These are phyloP conservation scores for Prunella strophiata DNA, from an alignment of 2,797 vertebrate genomes.

Conservation along the genomic window DNA sequence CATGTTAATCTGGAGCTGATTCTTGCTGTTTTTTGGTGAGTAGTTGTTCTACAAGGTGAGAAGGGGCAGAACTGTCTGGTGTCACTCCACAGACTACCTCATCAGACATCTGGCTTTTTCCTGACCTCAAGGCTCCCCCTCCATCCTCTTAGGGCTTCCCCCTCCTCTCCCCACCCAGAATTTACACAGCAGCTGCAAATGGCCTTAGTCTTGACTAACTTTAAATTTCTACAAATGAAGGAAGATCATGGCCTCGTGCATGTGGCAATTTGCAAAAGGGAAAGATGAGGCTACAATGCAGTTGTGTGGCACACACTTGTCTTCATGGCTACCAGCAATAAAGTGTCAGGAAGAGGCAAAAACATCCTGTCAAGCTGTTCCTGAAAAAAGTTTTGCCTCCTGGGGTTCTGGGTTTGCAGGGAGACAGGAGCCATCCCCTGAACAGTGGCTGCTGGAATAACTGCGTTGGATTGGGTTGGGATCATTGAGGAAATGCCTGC, in stretches of 20 bases:
- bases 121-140: background rate
- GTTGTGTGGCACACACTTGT: background rate
- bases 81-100: background rate
- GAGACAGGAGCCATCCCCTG: background rate
- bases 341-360: background rate
- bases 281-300: background rate
- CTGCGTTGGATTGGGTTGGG: background rate
- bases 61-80: background rate
- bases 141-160: background rate
- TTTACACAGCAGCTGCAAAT: background rate
- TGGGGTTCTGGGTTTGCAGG: background rate
- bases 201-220: background rate
- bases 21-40: background rate
- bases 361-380: background rate
- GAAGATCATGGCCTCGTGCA: background rate
- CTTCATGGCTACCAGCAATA: background rate
- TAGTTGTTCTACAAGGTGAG: background rate
- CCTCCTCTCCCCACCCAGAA: background rate
- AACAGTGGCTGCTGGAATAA: background rate
- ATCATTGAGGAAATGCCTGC: background rate
- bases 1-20: background rate
- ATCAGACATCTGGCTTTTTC: background rate
- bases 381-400: background rate
- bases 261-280: background rate
- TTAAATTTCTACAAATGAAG: background rate